These are phyloP conservation scores for Drosophila chauvacae DNA, from an alignment of 1,140 invertebrate genomes.

Conservation along the genomic window DNA sequence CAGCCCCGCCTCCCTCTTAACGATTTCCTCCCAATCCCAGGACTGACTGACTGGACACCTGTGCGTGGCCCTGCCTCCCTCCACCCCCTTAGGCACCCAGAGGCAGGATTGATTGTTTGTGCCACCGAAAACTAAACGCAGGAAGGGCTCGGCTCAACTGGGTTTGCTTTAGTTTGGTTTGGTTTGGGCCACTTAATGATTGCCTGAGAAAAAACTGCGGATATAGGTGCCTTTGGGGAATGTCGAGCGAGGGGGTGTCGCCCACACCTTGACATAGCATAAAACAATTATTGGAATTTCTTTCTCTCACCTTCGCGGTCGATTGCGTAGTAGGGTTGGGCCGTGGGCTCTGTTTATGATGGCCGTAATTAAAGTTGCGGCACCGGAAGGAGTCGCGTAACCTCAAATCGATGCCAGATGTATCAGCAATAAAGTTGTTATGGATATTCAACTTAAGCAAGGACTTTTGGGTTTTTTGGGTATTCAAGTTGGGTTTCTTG, in stretches of 20 bases:
- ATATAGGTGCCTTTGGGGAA: constrained; percentile 20
- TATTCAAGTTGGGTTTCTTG: rapidly evolving
- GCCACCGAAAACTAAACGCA: constrained; percentile 36
- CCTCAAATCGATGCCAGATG: constrained; percentile 38
- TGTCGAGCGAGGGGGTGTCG: constrained; percentile 16
- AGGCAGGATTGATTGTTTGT: constrained; percentile 78
- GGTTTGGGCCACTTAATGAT: constrained; percentile 62
- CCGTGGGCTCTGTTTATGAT: constrained; percentile 34
- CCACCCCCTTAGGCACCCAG: constrained; percentile 19
- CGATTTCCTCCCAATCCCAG: constrained; percentile 36
- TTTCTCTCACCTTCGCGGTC: constrained; percentile 19
- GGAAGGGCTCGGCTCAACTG: constrained; percentile 19
- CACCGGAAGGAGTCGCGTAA: constrained; percentile 15
- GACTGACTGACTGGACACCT: constrained; percentile 34
- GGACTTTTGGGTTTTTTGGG: neutral
- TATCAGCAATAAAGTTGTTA: constrained; percentile 11
- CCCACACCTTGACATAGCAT: constrained; percentile 57
- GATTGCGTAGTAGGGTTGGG: constrained; percentile 14
- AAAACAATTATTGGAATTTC: constrained; percentile 59
- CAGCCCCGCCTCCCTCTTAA: constrained; percentile 51
- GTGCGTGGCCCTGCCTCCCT: constrained; percentile 2
- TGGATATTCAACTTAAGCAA: neutral
- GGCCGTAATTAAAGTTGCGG: constrained; percentile 47
- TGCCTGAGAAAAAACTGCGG: constrained; percentile 17
- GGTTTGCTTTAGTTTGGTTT: constrained; percentile 27